Evolutionary conservation across 30 jellyfish, hydroid and myxozoan genomes (phyloP).

Genomic region (Hydra vulgaris): DNA sequence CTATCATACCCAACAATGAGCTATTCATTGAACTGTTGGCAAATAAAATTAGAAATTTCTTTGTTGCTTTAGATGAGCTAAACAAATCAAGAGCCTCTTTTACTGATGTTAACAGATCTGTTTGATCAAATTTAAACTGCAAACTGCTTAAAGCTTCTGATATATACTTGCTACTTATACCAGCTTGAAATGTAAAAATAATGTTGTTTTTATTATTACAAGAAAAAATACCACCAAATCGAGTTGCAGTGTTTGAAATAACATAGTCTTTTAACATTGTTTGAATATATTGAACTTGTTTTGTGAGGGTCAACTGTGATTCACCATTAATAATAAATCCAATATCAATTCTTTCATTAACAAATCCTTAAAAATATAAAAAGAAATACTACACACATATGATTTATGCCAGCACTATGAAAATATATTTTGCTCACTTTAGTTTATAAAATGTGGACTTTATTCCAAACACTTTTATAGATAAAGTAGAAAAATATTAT

Average conservation of each 20-base stretch:
- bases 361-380: not conserved
- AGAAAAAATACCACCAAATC: constrained; percentile 1
- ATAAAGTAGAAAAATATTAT: too few species aligned
- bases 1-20: not conserved
- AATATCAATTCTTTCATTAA: not conserved
- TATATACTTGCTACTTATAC: not conserved
- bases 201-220: not conserved
- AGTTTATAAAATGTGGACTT: too few species aligned
- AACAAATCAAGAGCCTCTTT: not conserved
- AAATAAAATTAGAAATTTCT: not conserved
- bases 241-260: constrained; percentile 9
- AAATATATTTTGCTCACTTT: too few species aligned
- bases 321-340: constrained; percentile 13
- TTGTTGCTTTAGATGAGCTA: not conserved
- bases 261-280: not conserved
- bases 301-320: not conserved
- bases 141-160: not conserved
- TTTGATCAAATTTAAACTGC: not conserved
- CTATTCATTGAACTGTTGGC: not conserved
- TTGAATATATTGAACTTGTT: constrained; percentile 5
- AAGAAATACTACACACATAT: too few species aligned
- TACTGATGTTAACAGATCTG: not conserved
- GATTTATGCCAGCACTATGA: too few species aligned
- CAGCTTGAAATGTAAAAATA: constrained; percentile 7
- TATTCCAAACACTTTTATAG: too few species aligned